Percentiles rank a stretch among this genome's conserved stretches.
Evolutionary conservation across 2,888 invertebrate species (phyloP).

Genomic region (Macaria notata): DNA sequence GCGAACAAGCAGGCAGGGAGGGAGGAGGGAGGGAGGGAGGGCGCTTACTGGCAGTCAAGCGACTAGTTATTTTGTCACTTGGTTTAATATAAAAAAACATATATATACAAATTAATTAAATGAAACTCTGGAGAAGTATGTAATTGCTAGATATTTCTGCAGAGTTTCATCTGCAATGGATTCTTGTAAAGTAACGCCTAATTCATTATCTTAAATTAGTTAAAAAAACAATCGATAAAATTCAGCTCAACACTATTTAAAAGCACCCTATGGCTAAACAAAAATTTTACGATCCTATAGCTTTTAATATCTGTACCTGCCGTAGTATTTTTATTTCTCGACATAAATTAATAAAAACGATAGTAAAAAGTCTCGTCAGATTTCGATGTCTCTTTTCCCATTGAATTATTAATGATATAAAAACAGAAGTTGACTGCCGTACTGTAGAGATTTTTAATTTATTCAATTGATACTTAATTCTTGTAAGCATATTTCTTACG

Average conservation of each 20-base stretch:
- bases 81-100: no score
- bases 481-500: no score
- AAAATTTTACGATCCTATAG: slow-evolving; percentile 54
- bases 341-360: slow-evolving; percentile 47
- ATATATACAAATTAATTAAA: no score
- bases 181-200: no score
- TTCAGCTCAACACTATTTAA: slow-evolving; percentile 46
- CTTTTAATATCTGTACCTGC: slow-evolving; percentile 48
- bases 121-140: no score
- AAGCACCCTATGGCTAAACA: slow-evolving; percentile 52
- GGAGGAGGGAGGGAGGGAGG: no score
- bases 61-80: no score
- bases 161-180: no score
- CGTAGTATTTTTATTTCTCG: slow-evolving; percentile 42
- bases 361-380: slow-evolving; percentile 25
- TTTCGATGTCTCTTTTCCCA: slow-evolving; percentile 24
- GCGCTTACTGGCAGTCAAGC: no score
- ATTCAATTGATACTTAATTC: slow-evolving; percentile 1
- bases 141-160: no score
- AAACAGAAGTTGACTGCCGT: slow-evolving; percentile 28
- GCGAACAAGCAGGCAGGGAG: no score
- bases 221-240: slow-evolving; percentile 30
- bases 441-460: slow-evolving; percentile 13
- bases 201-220: no score
- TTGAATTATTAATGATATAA: slow-evolving; percentile 26